A percentile compares a stretch with the other conserved stretches of the same genome.
These are phyloP conservation scores for rabbit (Oryctolagus cuniculus) DNA, from an alignment of 2,113 vertebrate genomes.

Conservation along the genomic window mOryCun1.1 NC_091450.1:13720001-13720500, in stretches of 20 bases:
- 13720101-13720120: background rate
- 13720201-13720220: conserved; percentile 3
- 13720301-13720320: conserved; percentile 5
- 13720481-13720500: background rate
- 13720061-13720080: background rate
- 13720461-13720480: background rate
- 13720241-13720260: background rate
- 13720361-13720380: background rate
- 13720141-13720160: background rate
- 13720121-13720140: background rate
- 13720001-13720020: no score
- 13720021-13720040: no score
- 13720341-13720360: background rate
- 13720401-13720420: background rate
- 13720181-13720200: background rate
- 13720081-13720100: background rate
- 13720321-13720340: background rate
- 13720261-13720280: background rate
- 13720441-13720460: background rate
- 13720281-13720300: no score
- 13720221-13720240: background rate
- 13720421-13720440: background rate
- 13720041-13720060: no score
- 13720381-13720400: background rate
- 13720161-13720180: background rate